Evolutionary conservation across 1,140 invertebrate species (phyloP).

Genomic region (Medauroidea extradentata): DNA sequence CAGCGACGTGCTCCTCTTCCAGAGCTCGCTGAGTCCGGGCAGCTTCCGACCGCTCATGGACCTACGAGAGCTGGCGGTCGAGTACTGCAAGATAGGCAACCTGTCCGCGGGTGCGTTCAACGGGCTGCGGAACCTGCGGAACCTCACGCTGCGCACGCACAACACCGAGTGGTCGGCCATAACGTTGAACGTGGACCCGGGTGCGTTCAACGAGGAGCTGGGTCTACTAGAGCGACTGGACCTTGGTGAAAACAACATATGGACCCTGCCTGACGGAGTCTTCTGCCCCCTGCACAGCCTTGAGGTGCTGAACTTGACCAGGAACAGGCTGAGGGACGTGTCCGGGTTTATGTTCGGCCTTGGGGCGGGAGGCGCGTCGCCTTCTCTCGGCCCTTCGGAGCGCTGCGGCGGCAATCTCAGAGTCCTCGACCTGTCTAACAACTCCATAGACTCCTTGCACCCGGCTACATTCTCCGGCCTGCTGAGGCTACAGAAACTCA

Average conservation of each 20-base stretch:
- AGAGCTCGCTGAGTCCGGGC: constrained; percentile 77
- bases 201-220: constrained; percentile 69
- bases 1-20: constrained; percentile 78
- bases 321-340: constrained; percentile 74
- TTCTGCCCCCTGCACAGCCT: constrained; percentile 74
- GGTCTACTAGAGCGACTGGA: constrained; percentile 72
- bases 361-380: constrained; percentile 50
- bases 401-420: constrained; percentile 69
- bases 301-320: constrained; percentile 73
- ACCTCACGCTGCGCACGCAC: constrained; percentile 80
- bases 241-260: constrained; percentile 83
- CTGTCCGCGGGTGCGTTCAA: constrained; percentile 79
- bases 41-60: constrained; percentile 80
- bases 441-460: constrained; percentile 74
- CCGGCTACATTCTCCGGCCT: constrained; percentile 69
- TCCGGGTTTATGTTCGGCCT: constrained; percentile 63
- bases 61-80: constrained; percentile 76
- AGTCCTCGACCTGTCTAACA: constrained; percentile 74
- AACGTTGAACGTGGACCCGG: constrained; percentile 69
- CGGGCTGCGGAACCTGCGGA: constrained; percentile 72
- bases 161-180: constrained; percentile 86
- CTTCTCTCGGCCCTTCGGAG: constrained; percentile 50
- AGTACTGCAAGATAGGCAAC: constrained; percentile 86
- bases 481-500: constrained; percentile 56
- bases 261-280: constrained; percentile 73